phyloP scores from a whole-genome alignment of 1,140 invertebrate genomes.

The Megalonaias nervosa region DNA sequence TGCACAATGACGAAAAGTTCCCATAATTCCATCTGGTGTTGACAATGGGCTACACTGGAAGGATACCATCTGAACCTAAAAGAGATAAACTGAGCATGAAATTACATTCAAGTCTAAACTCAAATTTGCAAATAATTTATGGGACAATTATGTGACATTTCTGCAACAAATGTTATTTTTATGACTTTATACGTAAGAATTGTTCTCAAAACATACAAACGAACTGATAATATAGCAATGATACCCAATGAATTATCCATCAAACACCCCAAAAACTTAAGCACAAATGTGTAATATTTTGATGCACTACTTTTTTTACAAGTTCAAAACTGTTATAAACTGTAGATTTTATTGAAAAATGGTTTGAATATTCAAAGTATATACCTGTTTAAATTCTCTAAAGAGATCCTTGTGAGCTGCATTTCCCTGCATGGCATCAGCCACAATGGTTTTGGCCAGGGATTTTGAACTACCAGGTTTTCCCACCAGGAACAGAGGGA shows the following conservation, averaged over 20 bases:
- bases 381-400: slow-evolving; percentile 55
- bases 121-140: background rate
- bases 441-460: slow-evolving; percentile 63
- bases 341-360: background rate
- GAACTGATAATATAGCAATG: background rate
- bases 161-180: background rate
- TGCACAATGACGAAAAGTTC: slow-evolving; percentile 60
- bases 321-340: no score
- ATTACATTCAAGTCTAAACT: background rate
- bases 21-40: slow-evolving; percentile 64
- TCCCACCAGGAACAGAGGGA: slow-evolving; percentile 66
- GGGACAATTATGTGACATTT: background rate
- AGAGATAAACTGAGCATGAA: background rate
- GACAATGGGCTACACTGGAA: slow-evolving; percentile 67
- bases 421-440: slow-evolving; percentile 63
- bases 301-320: no score
- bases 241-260: background rate
- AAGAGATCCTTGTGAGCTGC: slow-evolving; percentile 49
- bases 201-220: background rate
- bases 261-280: background rate
- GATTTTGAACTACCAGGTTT: slow-evolving; percentile 68
- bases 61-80: slow-evolving; percentile 63
- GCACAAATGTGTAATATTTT: no score
- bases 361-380: background rate
- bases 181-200: background rate